phyloP scores from a whole-genome alignment of 2,113 vertebrate genomes.

The Picathartes gymnocephalus region DNA sequence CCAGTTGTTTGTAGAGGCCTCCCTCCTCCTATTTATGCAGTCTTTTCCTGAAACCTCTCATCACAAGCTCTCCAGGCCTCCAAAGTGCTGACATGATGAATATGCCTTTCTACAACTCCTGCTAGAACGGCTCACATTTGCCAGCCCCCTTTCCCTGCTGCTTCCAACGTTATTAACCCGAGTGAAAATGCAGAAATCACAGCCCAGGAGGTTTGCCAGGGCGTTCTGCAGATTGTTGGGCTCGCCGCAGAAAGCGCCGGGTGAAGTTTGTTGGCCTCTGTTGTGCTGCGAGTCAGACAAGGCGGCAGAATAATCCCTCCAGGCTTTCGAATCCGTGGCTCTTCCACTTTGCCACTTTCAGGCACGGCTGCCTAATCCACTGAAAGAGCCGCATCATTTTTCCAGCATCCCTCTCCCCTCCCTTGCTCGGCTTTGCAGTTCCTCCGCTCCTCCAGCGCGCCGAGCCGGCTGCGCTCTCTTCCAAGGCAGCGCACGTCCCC shows the following conservation, averaged over 20 bases:
- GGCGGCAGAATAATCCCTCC: background rate
- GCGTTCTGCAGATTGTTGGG: background rate
- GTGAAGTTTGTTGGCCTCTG: background rate
- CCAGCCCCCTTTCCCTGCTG: background rate
- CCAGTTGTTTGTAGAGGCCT: background rate
- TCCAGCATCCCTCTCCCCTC: background rate
- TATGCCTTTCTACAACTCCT: background rate
- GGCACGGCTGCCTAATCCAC: slow-evolving; percentile 20
- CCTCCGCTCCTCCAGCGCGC: background rate
- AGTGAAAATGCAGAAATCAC: background rate
- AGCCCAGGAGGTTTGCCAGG: background rate
- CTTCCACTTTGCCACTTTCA: slow-evolving; percentile 7
- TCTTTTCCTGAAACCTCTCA: slow-evolving; percentile 1
- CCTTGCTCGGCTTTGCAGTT: background rate
- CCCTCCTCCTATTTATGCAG: background rate
- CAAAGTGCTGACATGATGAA: background rate
- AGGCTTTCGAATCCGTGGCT: background rate
- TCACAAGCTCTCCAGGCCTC: background rate
- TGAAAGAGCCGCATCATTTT: slow-evolving; percentile 30
- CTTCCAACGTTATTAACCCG: background rate
- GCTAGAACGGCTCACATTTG: background rate
- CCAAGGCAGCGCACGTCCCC: slow-evolving; percentile 23
- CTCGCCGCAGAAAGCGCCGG: background rate
- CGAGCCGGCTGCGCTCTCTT: background rate
- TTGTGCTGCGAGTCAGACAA: background rate